Conservation (phyloP, 2,888 invertebrate genomes). For the Boloria euphrosyne region DNA sequence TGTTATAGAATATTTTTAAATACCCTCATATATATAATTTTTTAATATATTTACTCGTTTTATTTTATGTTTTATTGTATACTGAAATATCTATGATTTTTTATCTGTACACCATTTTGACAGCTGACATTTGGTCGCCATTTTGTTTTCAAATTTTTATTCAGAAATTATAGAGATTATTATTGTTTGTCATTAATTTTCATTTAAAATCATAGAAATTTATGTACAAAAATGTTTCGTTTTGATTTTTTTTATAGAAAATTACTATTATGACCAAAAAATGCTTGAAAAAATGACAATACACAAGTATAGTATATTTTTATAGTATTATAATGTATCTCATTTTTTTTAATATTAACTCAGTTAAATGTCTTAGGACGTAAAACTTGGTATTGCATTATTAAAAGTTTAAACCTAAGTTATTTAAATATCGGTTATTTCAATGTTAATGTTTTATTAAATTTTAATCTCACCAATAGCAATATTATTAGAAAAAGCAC, state of each 20-base stretch:
- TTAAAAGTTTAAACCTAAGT: background rate
- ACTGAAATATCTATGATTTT: background rate
- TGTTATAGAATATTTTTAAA: background rate
- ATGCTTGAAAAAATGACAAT: no score
- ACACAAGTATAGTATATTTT: no score
- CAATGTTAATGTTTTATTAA: background rate
- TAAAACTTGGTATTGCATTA: no score
- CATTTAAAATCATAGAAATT: no score
- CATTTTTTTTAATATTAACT: no score
- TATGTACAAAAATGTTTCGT: no score
- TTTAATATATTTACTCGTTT: slow-evolving; percentile 1
- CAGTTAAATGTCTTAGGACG: no score
- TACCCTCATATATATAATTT: background rate
- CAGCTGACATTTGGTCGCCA: slow-evolving; percentile 1
- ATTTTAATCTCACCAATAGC: background rate
- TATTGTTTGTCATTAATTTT: no score
- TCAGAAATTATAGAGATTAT: background rate
- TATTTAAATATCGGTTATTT: background rate
- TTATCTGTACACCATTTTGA: slow-evolving; percentile 7
- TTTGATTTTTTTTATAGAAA: no score
- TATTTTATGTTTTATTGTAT: no score
- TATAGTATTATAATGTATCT: no score
- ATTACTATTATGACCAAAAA: no score
- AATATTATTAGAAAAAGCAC: background rate
- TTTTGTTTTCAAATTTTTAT: slow-evolving; percentile 1